Evolutionary conservation across 2,888 invertebrate species (phyloP), one percentile per base, ranked within the genome.

Genomic region (Drosophila falleni): DNA sequence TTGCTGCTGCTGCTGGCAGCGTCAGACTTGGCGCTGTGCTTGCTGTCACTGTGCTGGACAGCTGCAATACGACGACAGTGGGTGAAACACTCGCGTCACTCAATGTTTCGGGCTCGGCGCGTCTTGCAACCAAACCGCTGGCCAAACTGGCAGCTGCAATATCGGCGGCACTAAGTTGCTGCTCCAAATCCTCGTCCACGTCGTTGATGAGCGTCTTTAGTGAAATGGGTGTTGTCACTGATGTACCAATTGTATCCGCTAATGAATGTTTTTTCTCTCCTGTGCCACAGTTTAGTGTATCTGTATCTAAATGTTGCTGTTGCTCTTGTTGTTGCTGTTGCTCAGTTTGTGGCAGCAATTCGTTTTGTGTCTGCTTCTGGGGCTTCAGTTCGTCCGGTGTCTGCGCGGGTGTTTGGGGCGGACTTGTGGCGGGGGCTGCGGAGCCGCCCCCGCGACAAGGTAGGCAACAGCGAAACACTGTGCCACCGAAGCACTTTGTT

Each of bases 381-480:
- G 61, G 59, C 49, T 77, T 90, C 69, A 87, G 78, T 78, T 90
- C 90, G 81, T 91, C 90, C 84, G 89, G 86, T 78, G 90, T 80
- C 64, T 90, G 84, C 78, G 87, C 89, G 73, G 92, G 91, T 84
- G 93, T 92, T 84, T 90, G 91, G 83, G 93, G 92, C 89, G 94
- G 94, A 92, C 94, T 93, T 93, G 92, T 92, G 89, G 93, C 92
- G 92, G 93, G 93, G 93, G 95, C 94, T 93, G 94, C 93, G 93
- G 95, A 95, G 94, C 95, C 94, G 95, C 95, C 95, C 95, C 96
- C 95, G 94, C 96, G 95, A 95, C 95, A 96, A 95, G 96, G 96
- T 95, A 96, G 94, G 94, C 96, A 96, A 94, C 96, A 96, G 94
- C 95, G 95, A 95, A 96, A 96, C 94, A 95, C 95, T 94, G 95